Percentiles rank a stretch among this genome's conserved stretches.
phyloP scores from a whole-genome alignment of 2,113 vertebrate genomes.

The Misgurnus anguillicaudatus region DNA sequence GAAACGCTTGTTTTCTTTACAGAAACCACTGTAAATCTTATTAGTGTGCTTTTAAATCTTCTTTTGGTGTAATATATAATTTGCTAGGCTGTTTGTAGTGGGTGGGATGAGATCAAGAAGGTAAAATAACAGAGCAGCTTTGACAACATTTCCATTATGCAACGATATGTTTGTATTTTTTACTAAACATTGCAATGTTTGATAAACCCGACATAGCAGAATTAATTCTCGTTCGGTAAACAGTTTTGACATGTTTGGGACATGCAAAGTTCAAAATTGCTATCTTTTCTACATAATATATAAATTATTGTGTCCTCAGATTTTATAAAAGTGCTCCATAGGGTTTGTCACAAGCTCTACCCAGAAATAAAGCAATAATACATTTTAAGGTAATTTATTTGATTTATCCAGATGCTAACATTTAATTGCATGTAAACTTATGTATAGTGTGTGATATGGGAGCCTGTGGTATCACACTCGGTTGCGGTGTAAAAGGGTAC shows the following conservation, averaged over 20 bases:
- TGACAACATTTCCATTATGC: background rate
- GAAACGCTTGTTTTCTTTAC: slow-evolving; percentile 41
- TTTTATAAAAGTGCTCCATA: too few relatives aligned
- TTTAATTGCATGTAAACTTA: too few relatives aligned
- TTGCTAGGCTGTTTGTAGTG: slow-evolving; percentile 9
- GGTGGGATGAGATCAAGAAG: slow-evolving; percentile 41
- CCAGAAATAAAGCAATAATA: too few relatives aligned
- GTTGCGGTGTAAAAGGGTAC: slow-evolving; percentile 42
- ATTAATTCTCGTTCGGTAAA: background rate
- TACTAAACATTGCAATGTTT: slow-evolving; percentile 6
- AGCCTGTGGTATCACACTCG: background rate
- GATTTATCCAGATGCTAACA: too few relatives aligned
- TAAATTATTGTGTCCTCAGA: background rate
- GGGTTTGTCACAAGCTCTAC: too few relatives aligned
- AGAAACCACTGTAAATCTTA: slow-evolving; percentile 42
- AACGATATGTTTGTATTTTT: slow-evolving; percentile 10
- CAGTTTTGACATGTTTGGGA: slow-evolving; percentile 20
- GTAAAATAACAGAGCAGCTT: slow-evolving; percentile 49
- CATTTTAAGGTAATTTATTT: too few relatives aligned
- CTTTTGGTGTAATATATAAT: slow-evolving; percentile 40
- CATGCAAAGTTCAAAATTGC: background rate
- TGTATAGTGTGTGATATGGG: background rate
- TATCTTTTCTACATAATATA: background rate
- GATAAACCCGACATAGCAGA: background rate
- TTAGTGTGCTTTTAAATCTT: slow-evolving; percentile 30